Evolutionary conservation across 2,888 invertebrate genomes (phyloP), one percentile per base, ranked within the genome.

Genomic region (Drosophila neutralis): DNA sequence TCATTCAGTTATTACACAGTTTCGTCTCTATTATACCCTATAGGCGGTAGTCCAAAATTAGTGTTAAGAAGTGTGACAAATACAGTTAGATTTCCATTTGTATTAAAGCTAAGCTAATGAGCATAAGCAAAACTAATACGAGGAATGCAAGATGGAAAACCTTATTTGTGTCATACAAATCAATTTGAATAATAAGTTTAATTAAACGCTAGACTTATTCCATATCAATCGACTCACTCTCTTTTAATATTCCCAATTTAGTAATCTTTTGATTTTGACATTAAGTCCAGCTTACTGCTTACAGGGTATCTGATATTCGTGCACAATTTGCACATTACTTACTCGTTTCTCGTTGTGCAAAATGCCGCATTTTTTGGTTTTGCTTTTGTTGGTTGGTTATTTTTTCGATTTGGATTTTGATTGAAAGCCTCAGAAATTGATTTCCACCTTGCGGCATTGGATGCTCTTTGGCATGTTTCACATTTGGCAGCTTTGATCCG

Each of bases 361-460:
- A 78, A 68, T 83, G 76, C 80, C 64, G 62, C 63, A 70, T 68
- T 57, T 70, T 59, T 61, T 24, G 21, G 10, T n/a, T 35, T 53
- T 15, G 27, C 5, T 53, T 53, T 21, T 52, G 33, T 52, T 36
- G 5, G 35, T 51, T 11, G 53, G 49, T 62, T 68, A 10, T 66
- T 40, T 65, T 72, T 65, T 83, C 60, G 69, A 69, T 73, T 73
- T 79, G 84, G 87, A 87, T 89, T 87, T 87, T 87, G 87, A 87
- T 87, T 87, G 87, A 87, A 87, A 78, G 90, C 85, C 74, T 64
- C 82, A 80, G 74, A 90, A 90, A 89, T 89, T 87, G 89, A 90
- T 89, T 87, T 87, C 87, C 84, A 84, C 88, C 87, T 87, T 82
- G 85, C 90, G 90, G 90, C 86, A 70, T 67, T 86, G 40, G 65